Conservation (phyloP, 2,888 invertebrate species). For the Camponotus fellah region DNA sequence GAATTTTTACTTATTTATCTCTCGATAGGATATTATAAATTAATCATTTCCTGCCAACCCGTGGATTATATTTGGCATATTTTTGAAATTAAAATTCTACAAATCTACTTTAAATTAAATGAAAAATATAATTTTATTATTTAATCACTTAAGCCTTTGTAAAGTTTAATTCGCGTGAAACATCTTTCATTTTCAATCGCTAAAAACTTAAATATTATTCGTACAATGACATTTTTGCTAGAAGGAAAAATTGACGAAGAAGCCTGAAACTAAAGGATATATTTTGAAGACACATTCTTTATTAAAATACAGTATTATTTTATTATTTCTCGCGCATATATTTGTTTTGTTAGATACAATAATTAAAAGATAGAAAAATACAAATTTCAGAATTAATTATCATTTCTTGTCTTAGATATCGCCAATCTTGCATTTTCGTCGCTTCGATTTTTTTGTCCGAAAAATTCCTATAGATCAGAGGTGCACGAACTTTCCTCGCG, state of each 20-base stretch:
- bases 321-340: background rate
- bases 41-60: background rate
- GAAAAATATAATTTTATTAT: background rate
- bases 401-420: background rate
- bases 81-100: background rate
- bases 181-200: background rate
- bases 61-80: background rate
- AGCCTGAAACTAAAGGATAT: background rate
- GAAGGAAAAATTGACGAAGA: background rate
- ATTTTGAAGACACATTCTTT: background rate
- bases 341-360: background rate
- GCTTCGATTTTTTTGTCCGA: background rate
- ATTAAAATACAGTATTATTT: background rate
- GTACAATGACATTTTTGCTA: background rate
- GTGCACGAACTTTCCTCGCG: slow-evolving; percentile 6
- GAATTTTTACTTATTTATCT: background rate
- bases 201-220: background rate
- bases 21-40: background rate
- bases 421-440: slow-evolving; percentile 15
- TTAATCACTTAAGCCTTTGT: background rate
- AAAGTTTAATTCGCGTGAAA: background rate
- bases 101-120: background rate
- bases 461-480: background rate
- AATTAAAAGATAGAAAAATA: background rate
- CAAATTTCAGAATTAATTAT: background rate